Evolutionary conservation across 1,140 invertebrate genomes (phyloP), one percentile per base, ranked within the genome.

Genomic region (Heliothis subflexa): DNA sequence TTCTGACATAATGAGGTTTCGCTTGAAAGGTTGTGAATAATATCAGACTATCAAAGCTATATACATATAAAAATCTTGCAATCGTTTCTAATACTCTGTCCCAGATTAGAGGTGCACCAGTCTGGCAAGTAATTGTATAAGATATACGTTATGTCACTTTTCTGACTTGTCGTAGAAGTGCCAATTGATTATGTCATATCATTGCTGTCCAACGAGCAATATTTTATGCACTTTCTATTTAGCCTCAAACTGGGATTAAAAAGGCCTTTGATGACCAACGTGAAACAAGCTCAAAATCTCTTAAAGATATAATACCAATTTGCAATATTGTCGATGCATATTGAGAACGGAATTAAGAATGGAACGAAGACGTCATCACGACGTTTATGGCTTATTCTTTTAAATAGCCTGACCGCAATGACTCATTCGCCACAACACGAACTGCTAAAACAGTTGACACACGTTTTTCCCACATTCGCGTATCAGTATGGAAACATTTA

Each of bases 401-500:
- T 40, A 40, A 40, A 40, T 66, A 66, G 62, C 47, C 66, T 70
- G 18, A 70, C 21, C 21, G 14, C 66, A 52, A n/a, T 70, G 66
- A 70, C 66, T 70, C 66, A 70, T 66, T 5, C 47, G 18, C 33
- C 47, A 14, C 66, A 28, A 14, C 64, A 13, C 28, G 7, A 25
- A 21, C 47, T 2, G 47, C 7, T 16, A 45, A 62, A 62, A 62
- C 61, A 45, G 61, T 70, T 70, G 66, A 70, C 66, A 70, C 47
- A 70, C 66, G 66, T 70, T 50, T 70, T 70, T 70, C 66, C 66
- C 66, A 70, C 66, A 70, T 50, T 28, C 66, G 21, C 18, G 47
- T 70, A 66, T 66, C 62, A 66, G 62, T 68, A 50, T 70, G 45
- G 45, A 49, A 70, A 70, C 66, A 70, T 47, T 66, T 66, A 66